Conservation (phyloP, 2,888 invertebrate genomes). For the Lamellibrachia satsuma region DNA sequence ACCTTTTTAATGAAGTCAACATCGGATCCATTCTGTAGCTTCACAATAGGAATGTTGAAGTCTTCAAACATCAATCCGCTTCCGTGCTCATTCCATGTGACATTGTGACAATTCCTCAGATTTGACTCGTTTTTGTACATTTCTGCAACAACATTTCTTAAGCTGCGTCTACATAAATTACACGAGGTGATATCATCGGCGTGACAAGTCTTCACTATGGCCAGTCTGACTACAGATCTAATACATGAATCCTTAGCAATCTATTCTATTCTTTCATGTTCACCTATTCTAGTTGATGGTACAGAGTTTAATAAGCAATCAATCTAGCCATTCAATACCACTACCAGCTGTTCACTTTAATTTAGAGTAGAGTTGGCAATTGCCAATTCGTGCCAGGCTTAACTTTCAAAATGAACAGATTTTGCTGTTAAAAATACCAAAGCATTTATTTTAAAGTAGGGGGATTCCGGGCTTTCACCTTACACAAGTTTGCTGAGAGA, state of each 20-base stretch:
- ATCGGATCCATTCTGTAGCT: constrained; percentile 71
- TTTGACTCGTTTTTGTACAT: constrained; percentile 47
- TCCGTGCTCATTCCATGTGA: constrained; percentile 81
- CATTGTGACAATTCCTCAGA: constrained; percentile 52
- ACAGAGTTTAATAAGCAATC: no score
- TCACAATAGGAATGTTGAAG: constrained; percentile 89
- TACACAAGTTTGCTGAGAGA: not conserved
- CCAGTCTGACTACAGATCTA: not conserved
- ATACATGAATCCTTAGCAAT: not conserved
- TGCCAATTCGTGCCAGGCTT: no score
- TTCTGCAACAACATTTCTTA: constrained; percentile 42
- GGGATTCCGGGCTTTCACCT: no score
- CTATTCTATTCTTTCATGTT: not conserved
- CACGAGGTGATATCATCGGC: no score
- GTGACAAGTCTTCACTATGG: not conserved
- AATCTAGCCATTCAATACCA: no score
- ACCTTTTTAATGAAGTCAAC: constrained; percentile 65
- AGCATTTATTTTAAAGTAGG: no score
- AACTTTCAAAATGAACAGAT: no score
- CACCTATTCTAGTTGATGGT: no score
- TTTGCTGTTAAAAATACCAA: no score
- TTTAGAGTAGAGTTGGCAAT: no score
- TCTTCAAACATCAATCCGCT: constrained; percentile 80
- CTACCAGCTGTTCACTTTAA: no score
- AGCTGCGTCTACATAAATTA: no score